Evolutionary conservation across 2,888 invertebrate species (phyloP), one percentile per base, ranked within the genome.

Genomic region (Dryobota labecula): DNA sequence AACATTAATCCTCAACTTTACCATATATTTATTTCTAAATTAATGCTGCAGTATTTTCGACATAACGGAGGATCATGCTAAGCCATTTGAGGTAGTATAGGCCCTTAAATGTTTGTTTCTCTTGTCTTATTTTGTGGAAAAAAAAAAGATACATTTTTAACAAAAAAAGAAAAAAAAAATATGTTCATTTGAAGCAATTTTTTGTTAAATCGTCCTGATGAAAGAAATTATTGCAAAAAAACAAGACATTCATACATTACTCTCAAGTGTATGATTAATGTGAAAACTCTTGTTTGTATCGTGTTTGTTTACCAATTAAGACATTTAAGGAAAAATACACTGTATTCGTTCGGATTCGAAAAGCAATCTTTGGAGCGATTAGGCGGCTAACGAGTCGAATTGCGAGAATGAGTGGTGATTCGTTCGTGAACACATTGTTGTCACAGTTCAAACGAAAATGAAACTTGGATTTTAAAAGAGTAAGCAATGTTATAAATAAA

Each of bases 361-460:
- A 51, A 60, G 7, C 27, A 36, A 70, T 61, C 51, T 30, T 30
- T n/a, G 13, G 36, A 13, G 2, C n/a, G n/a, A 51, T 70, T 71
- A 70, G 18, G 27, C 0, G n/a, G 27, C n/a, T 51, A 60, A 70
- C 13, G 60, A 60, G 4, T 70, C 33, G 61, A 6, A 45, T 45
- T 9, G 6, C n/a, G 33, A 36, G 20, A 41, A 41, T n/a, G 8
- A n/a, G 15, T 33, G 11, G 49, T 9, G 24, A 33, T 27, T 51
- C 41, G 33, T 49, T 56, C 4, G 58, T 41, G 6, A 70, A 61
- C 53, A 71, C 27, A 43, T 8, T 7, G 27, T 18, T 47, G 11
- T 43, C 41, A 68, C 36, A 45, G 36, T 49, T 5, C n/a, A n/a
- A 61, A 61, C 1, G 9, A 30, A 15, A 7, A 24, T 6, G 13